These are phyloP conservation scores for Pteruthius melanotis DNA, from an alignment of 2,113 vertebrate species.

Conservation along the genomic window DNA sequence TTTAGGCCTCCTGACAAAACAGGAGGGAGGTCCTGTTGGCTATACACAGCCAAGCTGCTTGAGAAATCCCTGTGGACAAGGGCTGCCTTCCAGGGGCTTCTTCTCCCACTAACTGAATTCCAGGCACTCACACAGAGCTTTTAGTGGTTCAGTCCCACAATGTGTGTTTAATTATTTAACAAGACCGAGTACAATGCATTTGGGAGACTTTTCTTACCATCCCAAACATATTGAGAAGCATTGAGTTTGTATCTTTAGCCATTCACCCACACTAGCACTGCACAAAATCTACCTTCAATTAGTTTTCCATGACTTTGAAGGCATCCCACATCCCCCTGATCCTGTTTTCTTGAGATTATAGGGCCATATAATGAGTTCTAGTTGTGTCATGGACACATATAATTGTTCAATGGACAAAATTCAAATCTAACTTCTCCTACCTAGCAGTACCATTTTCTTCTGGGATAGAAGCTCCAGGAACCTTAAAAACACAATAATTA, in stretches of 20 bases:
- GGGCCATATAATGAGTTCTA: neutral
- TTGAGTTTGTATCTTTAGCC: neutral
- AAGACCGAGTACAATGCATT: neutral
- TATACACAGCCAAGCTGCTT: neutral
- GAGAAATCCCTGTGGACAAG: neutral
- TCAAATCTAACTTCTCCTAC: neutral
- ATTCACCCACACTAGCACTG: too few species aligned
- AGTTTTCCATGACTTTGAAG: neutral
- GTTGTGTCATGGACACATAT: neutral
- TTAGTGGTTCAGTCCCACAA: neutral
- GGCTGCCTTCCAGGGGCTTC: neutral
- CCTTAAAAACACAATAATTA: neutral
- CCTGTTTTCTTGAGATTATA: neutral
- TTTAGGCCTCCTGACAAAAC: neutral
- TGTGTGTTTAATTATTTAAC: neutral
- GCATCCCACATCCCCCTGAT: too few species aligned
- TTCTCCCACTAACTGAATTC: neutral
- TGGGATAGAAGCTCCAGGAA: neutral
- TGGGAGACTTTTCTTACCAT: neutral
- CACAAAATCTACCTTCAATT: neutral
- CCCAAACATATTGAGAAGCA: neutral
- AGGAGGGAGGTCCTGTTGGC: neutral
- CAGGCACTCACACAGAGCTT: neutral
- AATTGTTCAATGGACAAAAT: neutral
- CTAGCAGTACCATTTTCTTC: neutral